phyloP scores from a whole-genome alignment of 1,140 invertebrate species.

The Ceratina calcarata region DNA sequence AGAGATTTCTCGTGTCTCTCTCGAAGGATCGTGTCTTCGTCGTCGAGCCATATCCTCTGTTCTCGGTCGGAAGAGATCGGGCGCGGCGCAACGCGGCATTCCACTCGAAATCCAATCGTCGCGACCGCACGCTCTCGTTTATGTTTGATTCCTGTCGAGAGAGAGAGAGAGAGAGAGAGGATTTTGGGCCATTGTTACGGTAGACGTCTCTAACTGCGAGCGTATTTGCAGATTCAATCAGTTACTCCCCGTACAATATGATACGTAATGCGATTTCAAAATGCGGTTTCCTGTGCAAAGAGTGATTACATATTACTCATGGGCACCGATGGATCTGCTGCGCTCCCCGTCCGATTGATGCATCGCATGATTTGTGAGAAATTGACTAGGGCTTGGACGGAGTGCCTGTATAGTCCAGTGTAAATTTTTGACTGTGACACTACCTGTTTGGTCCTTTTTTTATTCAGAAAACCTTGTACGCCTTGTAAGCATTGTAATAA shows the following conservation, averaged over 20 bases:
- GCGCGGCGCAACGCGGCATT: neutral
- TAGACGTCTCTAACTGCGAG: conserved; percentile 22
- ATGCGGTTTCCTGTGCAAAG: conserved; percentile 28
- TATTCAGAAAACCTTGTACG: too few species aligned
- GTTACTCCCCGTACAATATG: conserved; percentile 37
- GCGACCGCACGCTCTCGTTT: conserved; percentile 5
- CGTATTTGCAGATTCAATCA: conserved; percentile 40
- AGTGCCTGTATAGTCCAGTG: neutral
- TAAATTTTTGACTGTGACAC: too few species aligned
- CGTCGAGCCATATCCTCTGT: neutral
- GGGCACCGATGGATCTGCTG: neutral
- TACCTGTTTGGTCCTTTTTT: too few species aligned
- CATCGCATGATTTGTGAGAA: conserved; percentile 14
- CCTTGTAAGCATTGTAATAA: too few species aligned
- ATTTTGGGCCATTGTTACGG: conserved; percentile 4
- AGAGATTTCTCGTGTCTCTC: neutral
- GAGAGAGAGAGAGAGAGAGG: neutral
- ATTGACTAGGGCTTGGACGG: neutral
- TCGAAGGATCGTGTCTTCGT: conserved; percentile 1
- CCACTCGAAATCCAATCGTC: conserved; percentile 26
- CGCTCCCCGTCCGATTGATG: neutral
- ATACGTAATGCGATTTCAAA: conserved; percentile 46
- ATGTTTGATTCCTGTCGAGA: conserved; percentile 20
- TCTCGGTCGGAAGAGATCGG: conserved; percentile 18
- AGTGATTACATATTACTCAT: conserved; percentile 44